Evolutionary conservation across 2,113 vertebrate species (phyloP).

Genomic region (Micronycteris hirsuta): DNA sequence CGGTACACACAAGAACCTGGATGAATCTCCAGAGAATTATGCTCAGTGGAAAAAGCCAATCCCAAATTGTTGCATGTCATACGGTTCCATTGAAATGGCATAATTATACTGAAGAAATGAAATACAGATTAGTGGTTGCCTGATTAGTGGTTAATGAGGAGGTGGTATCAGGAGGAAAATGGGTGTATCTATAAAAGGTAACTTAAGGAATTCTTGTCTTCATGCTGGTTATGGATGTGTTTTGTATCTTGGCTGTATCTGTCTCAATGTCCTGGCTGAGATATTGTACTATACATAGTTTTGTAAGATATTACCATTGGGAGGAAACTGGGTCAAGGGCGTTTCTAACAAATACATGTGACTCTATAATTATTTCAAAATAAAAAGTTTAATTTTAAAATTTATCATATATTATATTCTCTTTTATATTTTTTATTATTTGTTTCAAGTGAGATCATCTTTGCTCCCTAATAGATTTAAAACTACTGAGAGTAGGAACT

Average conservation of each 20-base stretch:
- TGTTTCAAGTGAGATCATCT: background rate
- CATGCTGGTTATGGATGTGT: background rate
- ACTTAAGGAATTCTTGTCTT: background rate
- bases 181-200: background rate
- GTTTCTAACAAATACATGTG: background rate
- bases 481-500: background rate
- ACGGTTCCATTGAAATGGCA: background rate
- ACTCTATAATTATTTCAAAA: background rate
- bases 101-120: background rate
- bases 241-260: background rate
- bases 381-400: background rate
- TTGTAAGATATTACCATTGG: background rate
- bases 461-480: background rate
- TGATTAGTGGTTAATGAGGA: background rate
- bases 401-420: background rate
- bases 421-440: background rate
- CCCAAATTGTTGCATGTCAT: background rate
- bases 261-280: background rate
- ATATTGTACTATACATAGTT: background rate
- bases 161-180: background rate
- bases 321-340: background rate
- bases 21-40: background rate
- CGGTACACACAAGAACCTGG: background rate
- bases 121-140: background rate
- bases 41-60: background rate